These are phyloP conservation scores for Tylochromis polylepis DNA, from an alignment of 2,113 vertebrate species.

Conservation along the genomic window DNA sequence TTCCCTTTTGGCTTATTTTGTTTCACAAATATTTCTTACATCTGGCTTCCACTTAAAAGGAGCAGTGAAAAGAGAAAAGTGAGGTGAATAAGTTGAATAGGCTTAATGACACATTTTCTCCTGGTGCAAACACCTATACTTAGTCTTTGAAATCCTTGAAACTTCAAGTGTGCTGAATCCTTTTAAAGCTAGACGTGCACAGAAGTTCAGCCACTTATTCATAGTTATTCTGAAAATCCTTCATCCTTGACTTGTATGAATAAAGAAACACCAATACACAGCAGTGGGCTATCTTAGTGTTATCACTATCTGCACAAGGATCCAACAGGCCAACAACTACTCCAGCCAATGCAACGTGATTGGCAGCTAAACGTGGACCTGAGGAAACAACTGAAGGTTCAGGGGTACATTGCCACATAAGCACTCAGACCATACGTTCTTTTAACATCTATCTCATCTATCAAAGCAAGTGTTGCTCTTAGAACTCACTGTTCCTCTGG, in stretches of 20 bases:
- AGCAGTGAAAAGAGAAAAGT: neutral
- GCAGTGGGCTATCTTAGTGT: neutral
- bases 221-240: neutral
- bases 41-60: neutral
- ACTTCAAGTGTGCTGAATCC: neutral
- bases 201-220: neutral
- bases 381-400: neutral
- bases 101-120: neutral
- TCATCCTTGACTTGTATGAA: neutral
- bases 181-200: neutral
- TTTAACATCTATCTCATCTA: neutral
- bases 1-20: neutral
- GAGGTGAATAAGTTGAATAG: neutral
- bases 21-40: neutral
- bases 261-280: neutral
- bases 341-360: neutral
- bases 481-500: neutral
- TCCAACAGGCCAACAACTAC: neutral
- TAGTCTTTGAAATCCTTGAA: neutral
- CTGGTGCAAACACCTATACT: neutral
- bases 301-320: neutral
- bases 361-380: neutral
- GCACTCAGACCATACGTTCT: neutral
- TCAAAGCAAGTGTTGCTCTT: neutral
- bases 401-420: neutral